Evolutionary conservation across 1,140 invertebrate species (phyloP), one percentile per base, ranked within the genome.

Genomic region (Coelopa frigida): DNA sequence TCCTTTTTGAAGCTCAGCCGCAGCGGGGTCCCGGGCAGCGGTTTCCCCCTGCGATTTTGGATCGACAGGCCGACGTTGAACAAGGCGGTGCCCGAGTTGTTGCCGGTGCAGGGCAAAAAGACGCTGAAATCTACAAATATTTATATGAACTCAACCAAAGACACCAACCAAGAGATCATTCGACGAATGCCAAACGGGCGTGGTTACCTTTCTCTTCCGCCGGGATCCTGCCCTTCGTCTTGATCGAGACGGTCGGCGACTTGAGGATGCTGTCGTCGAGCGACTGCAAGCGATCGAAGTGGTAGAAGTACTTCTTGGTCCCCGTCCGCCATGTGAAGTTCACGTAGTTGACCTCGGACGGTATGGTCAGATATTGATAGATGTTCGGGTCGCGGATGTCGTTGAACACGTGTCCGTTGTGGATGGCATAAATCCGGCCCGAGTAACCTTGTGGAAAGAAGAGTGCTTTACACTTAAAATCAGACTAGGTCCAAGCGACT

Each of bases 271-370:
- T 82, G 49, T 88, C 81, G 68, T 93, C 83, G 55, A 82, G 85
- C 4, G 89, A 90, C 52, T 87, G 80, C 37, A 94, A 71, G 35
- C 80, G 77, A 67, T 90, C 87, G 68, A 94, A 94, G 69, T 89
- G 79, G 61, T 94, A 94, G 65, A 79, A 81, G 72, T 93, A 94
- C 60, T 85, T 85, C 68, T 87, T 88, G 26, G 77, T 73, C 20
- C 86, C 87, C 12, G 89, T 83, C 63, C 85, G 87, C 90, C 89
- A 94, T 6, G 89, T 94, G 58, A 94, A 93, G 70, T 94, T 94
- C 3, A 94, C 88, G 58, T 84, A 83, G 35, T 82, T 82, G 24
- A 93, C 87, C 75, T 94, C 89, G 12, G 87, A 85, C 0, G 91
- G 91, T 58, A 94, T 94, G 18, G 89, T 80, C 41, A 94, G 70